Percentiles rank a stretch among this genome's conserved stretches.
These are phyloP conservation scores for Heteromyza rotundicornis DNA, from an alignment of 2,888 invertebrate genomes.

Conservation along the genomic window DNA sequence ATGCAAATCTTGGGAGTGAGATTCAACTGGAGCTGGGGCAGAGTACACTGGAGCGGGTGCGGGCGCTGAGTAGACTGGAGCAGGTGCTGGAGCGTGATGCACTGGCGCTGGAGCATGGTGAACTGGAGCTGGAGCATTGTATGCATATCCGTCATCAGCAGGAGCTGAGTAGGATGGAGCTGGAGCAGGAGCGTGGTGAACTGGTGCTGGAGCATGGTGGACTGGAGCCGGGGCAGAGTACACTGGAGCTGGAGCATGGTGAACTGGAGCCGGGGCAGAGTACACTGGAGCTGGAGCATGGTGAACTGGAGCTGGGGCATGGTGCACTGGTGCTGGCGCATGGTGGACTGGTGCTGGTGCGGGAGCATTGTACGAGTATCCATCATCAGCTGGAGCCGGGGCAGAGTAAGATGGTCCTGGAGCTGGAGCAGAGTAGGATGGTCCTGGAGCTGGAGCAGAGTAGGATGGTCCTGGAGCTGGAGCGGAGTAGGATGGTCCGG, in stretches of 20 bases:
- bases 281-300: not conserved
- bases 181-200: not conserved
- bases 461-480: not conserved
- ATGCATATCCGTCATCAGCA: not conserved
- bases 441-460: slow-evolving; percentile 10
- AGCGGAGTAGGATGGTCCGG: not conserved
- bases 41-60: slow-evolving; percentile 9
- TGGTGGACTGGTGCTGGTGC: not conserved
- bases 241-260: not conserved
- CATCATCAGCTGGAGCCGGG: too few relatives aligned
- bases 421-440: not conserved
- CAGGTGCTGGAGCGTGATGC: not conserved
- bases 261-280: not conserved
- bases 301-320: not conserved
- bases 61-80: slow-evolving; percentile 5
- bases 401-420: too few relatives aligned
- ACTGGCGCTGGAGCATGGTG: not conserved
- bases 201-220: not conserved
- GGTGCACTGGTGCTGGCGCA: slow-evolving; percentile 7
- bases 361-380: not conserved
- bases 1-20: slow-evolving; percentile 2
- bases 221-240: not conserved
- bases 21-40: slow-evolving; percentile 10
- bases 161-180: slow-evolving; percentile 1
- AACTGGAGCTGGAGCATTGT: slow-evolving; percentile 12